Evolutionary conservation across 2,797 vertebrate species (phyloP), one percentile per base, ranked within the genome.

Genomic region (Scolopax bukidnonensis): DNA sequence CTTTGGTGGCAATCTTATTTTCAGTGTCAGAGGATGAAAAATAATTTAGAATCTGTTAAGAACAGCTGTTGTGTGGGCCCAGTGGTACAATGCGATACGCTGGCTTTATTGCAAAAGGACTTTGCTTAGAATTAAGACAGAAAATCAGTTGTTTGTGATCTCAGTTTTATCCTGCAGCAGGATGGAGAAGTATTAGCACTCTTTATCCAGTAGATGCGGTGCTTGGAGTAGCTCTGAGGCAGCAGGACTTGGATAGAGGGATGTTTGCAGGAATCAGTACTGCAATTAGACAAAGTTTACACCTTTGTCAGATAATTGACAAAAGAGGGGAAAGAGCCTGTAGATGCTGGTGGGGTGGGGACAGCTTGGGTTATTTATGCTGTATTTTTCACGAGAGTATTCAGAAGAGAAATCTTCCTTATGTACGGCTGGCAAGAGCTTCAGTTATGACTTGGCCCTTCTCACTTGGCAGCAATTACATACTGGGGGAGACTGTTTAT

Each of bases 11-110:
- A 83, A 30, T 80, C 56, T 88, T 33, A 36, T 82, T 95, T 90
- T 65, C 53, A 17, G 53, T 94, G 76, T 88, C 82, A 92, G 68
- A 94, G 71, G 84, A 91, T 88, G 86, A 90, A 80, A 96, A 93
- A 90, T 63, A 63, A 84, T 48, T 75, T 67, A 16, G 64, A 73
- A 65, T 77, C 43, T 83, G 79, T 78, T 84, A 80, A 91, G 80
- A 95, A 32, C 90, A 96, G 91, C 96, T 96, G 95, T 74, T 96
- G 84, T 60, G 93, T 79, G 89, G 91, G 91, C 88, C 54, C 70
- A 20, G 67, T 28, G 79, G 91, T 64, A 93, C 90, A 68, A 14
- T n/a, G 79, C 2, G 54, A 54, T 54, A 53, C 40, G 1, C 47
- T 56, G 77, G 63, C 69, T 85, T 69, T 43, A 27, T 43, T 68